Base-by-base conservation (phyloP, 2,888 invertebrate genomes). In the Junonia oenone region DNA sequence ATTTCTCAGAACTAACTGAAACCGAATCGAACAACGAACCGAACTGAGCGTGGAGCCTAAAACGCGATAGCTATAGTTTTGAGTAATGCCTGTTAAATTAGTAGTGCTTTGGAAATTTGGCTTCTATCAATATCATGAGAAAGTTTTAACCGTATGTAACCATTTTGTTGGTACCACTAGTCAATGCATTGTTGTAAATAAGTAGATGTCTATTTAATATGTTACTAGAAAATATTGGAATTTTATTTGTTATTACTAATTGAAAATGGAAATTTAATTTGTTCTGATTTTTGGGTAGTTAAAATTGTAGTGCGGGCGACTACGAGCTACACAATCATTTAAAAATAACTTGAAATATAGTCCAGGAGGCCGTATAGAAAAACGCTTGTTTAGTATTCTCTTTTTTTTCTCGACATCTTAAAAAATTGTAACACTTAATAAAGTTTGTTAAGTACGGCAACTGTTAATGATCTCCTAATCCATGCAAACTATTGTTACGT, bases 341-440 rank as follows among this genome's bases (percentile, higher is more conserved):
- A 17, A 19, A 11, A 40, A 11, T 5, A 17, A 31, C 40, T 54
- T 31, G n/a, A n/a, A 52, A 33, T 14, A 19, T 40, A 43, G 52
- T 48, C 47, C 29, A 52, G 35, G 35, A 51, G 56, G 35, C 50
- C 31, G 52, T 40, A 43, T 14, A 15, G 53, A 54, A 54, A 56
- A 58, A 53, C 37, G 51, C 56, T 61, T 61, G 56, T 48, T 49
- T 56, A 45, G 53, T 53, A 14, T 26, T 13, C n/a, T 17, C 8
- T 11, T 17, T 14, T 15, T 15, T 15, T 37, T 37, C 6, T 29
- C 4, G n/a, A 11, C n/a, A 33, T 11, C 2, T n/a, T n/a, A 33
- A 33, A 33, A 33, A 1, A 37, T 8, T 1, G 2, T 15, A 6
- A 15, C 8, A 1, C 11, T 11, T 9, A n/a, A 9, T n/a, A 5